Evolutionary conservation across 2,888 invertebrate species (phyloP).

Genomic region (Dusona sp.): DNA sequence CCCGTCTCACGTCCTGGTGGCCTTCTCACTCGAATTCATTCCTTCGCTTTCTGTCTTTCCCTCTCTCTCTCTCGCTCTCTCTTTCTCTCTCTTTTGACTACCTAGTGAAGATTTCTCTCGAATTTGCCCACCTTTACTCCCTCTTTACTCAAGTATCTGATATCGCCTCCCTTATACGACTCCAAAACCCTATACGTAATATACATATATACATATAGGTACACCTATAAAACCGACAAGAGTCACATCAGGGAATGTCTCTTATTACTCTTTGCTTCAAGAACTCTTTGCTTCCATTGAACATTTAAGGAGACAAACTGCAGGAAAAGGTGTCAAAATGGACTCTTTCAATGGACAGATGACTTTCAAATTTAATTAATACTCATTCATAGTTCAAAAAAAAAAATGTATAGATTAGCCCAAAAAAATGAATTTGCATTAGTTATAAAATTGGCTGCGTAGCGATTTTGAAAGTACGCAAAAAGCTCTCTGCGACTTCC

Average conservation of each 20-base stretch:
- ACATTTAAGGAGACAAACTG: constrained; percentile 18
- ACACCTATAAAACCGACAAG: constrained; percentile 38
- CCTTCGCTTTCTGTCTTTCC: constrained; percentile 26
- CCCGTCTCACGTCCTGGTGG: constrained; percentile 53
- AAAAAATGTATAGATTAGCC: neutral
- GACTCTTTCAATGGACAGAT: constrained; percentile 14
- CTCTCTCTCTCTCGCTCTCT: neutral
- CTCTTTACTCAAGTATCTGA: constrained; percentile 30
- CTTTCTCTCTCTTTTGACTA: neutral
- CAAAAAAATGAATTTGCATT: neutral
- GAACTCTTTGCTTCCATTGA: constrained; percentile 7
- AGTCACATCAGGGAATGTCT: constrained; percentile 53
- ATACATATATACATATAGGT: constrained; percentile 14
- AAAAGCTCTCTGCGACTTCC: neutral
- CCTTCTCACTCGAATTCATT: constrained; percentile 34
- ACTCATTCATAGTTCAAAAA: neutral
- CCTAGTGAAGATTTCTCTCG: constrained; percentile 2
- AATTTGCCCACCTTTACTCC: neutral
- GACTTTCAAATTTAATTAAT: neutral
- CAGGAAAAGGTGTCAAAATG: constrained; percentile 12
- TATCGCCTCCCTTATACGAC: constrained; percentile 48
- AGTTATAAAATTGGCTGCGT: neutral
- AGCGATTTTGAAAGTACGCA: neutral
- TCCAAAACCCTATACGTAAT: constrained; percentile 10
- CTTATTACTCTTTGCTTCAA: constrained; percentile 32